These are phyloP conservation scores for Austrolebias charrua DNA, from an alignment of 2,797 vertebrate genomes.

Conservation along the genomic window DNA sequence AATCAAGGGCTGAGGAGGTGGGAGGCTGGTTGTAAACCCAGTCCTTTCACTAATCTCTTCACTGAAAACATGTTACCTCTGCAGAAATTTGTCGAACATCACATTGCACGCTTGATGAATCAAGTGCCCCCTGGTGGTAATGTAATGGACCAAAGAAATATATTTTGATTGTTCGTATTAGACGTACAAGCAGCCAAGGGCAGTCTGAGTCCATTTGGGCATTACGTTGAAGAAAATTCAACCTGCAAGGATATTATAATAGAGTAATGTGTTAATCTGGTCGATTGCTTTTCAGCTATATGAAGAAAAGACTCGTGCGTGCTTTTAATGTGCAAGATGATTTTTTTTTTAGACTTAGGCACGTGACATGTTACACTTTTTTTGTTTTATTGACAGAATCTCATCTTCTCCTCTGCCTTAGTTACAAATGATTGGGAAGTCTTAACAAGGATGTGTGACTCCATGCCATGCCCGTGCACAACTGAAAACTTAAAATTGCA, in stretches of 20 bases:
- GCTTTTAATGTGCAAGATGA: conserved; percentile 5
- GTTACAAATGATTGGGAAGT: conserved; percentile 1
- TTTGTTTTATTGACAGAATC: conserved; percentile 7
- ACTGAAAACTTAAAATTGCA: conserved; percentile 37
- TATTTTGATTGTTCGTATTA: conserved; percentile 76
- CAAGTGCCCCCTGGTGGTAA: conserved; percentile 83
- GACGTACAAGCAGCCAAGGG: conserved; percentile 71
- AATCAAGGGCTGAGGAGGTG: conserved; percentile 43
- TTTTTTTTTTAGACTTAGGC: too few species aligned
- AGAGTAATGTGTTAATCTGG: conserved; percentile 16
- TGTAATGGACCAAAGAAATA: conserved; percentile 77
- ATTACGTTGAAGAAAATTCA: conserved; percentile 62
- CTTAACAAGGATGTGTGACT: conserved; percentile 39
- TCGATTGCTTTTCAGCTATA: conserved; percentile 17
- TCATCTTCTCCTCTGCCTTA: not conserved
- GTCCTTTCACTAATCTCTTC: conserved; percentile 60
- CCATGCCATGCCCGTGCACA: conserved; percentile 8
- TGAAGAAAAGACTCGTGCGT: conserved; percentile 2
- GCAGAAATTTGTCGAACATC: conserved; percentile 75
- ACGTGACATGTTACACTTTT: too few species aligned
- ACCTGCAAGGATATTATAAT: conserved; percentile 42
- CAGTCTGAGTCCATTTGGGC: conserved; percentile 54
- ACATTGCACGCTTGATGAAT: conserved; percentile 73
- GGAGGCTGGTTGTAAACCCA: conserved; percentile 56
- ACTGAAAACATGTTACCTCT: conserved; percentile 66